These are phyloP conservation scores for Halichondria panicea DNA, from an alignment of 37 sponge, comb jelly and placozoan species.

Conservation along the genomic window DNA sequence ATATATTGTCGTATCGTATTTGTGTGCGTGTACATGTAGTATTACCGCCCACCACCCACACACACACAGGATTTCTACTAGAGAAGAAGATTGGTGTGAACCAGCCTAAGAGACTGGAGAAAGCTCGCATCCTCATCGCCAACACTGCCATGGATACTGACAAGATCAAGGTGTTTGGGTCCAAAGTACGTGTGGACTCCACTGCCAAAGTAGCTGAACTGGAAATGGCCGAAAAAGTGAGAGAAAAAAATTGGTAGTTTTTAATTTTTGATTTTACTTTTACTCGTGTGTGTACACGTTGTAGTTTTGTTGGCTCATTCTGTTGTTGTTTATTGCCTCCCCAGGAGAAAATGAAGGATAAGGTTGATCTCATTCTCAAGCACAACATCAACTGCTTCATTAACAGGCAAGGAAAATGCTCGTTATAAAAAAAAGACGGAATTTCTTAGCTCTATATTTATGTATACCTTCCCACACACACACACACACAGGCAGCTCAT, in stretches of 20 bases:
- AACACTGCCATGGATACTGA: slow-evolving; percentile 99
- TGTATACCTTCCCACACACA: not conserved
- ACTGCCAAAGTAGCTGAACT: slow-evolving; percentile 95
- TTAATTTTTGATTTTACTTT: not conserved
- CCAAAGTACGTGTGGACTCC: slow-evolving; percentile 81
- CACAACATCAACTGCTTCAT: slow-evolving; percentile 97
- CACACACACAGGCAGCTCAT: slow-evolving; percentile 84
- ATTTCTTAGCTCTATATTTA: not conserved
- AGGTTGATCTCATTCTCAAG: slow-evolving; percentile 91
- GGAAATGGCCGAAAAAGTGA: slow-evolving; percentile 92
- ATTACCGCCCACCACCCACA: too few species aligned
- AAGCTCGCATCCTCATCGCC: slow-evolving; percentile 93
- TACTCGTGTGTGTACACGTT: not conserved
- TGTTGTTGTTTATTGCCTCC: not conserved
- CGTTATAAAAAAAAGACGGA: not conserved
- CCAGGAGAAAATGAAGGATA: slow-evolving; percentile 97
- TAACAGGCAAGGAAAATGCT: slow-evolving; percentile 64
- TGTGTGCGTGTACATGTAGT: not conserved
- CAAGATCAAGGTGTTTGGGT: slow-evolving; percentile 88
- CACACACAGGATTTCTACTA: slow-evolving; percentile 79
- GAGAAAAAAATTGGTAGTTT: not conserved
- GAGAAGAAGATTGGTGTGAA: slow-evolving; percentile 97
- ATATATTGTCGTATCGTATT: not conserved
- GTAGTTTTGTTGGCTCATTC: not conserved
- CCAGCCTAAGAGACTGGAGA: slow-evolving; percentile 96